Evolutionary conservation across 2,797 vertebrate species (phyloP), one percentile per base, ranked within the genome.

Genomic region (Pangasius sanitwongsei): DNA sequence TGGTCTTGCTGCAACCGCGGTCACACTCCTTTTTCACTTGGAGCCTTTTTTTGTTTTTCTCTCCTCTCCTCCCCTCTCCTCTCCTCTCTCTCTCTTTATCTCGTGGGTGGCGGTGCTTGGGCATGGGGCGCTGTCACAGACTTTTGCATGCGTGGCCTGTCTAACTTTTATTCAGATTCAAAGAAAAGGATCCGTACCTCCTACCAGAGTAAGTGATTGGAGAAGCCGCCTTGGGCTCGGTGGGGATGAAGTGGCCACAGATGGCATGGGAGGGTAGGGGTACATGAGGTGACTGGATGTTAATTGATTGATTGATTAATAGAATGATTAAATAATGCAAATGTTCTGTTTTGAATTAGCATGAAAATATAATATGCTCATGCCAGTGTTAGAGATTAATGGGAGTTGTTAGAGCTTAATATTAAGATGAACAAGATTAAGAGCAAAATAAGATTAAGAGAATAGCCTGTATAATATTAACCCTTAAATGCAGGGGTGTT

Each of bases 121-220:
- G 98, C 98, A 98, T 99, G 98, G 93, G 95, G 92, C 92, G 94
- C 94, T 94, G 97, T 97, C 97, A 97, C 98, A 99, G 98, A 99
- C 95, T 96, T 98, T 98, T 98, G 98, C 98, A 99, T 99, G 98
- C 98, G 98, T 92, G 98, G 98, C 96, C 97, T 99, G 95, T 98
- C 98, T 98, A 99, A 97, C 97, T 98, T 99, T 97, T 99, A 99
- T 96, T 98, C 98, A 94, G 98, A 99, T 98, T 98, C 98, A 98
- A 99, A 98, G 98, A 99, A 99, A 99, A 97, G 98, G 97, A 98
- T 98, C 96, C 98, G 97, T 97, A 98, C 98, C 95, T 99, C 98
- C 92, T 98, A 98, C 95, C 98, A 99, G 98, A 99, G 98, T 99
- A 99, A 99, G 98, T 99, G 94, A 93, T 93, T 50, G 90, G 67